phyloP scores from a whole-genome alignment of 2,797 vertebrate species.

The Megaceryle alcyon region DNA sequence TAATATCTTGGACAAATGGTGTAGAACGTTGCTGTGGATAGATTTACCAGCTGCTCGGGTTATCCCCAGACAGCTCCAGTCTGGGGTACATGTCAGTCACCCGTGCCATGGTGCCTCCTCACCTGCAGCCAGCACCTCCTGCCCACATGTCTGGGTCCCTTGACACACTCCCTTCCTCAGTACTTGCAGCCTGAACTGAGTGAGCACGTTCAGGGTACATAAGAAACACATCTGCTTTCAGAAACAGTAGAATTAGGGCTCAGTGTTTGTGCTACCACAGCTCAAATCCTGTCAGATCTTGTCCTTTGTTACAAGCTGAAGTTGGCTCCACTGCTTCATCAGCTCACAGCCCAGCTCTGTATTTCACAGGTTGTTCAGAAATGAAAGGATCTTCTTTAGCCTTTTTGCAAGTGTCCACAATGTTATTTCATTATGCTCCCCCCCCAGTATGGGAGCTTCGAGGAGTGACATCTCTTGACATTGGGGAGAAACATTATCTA shows the following conservation, averaged over 20 bases:
- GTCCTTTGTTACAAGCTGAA: neutral
- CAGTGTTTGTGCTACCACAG: neutral
- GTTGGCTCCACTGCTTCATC: accelerated
- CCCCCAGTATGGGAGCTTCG: accelerated
- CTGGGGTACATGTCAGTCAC: neutral
- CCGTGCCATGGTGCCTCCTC: accelerated
- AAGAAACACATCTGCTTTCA: neutral
- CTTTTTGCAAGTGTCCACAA: neutral
- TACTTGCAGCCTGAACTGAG: neutral
- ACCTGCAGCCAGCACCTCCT: neutral
- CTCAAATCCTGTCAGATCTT: neutral
- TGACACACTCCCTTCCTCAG: neutral
- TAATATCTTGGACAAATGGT: constrained; percentile 6
- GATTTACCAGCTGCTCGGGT: constrained; percentile 1
- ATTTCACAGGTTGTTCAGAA: neutral
- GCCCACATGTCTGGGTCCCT: neutral
- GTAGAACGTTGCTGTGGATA: constrained; percentile 9
- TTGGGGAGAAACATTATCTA: accelerated
- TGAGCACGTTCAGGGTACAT: accelerated
- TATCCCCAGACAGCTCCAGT: neutral
- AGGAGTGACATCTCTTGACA: neutral
- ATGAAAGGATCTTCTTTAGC: accelerated
- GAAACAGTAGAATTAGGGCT: neutral
- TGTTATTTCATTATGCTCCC: neutral
- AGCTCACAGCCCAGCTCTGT: neutral